Conservation (phyloP, 2,888 invertebrate species). For the Biston stratarius region DNA sequence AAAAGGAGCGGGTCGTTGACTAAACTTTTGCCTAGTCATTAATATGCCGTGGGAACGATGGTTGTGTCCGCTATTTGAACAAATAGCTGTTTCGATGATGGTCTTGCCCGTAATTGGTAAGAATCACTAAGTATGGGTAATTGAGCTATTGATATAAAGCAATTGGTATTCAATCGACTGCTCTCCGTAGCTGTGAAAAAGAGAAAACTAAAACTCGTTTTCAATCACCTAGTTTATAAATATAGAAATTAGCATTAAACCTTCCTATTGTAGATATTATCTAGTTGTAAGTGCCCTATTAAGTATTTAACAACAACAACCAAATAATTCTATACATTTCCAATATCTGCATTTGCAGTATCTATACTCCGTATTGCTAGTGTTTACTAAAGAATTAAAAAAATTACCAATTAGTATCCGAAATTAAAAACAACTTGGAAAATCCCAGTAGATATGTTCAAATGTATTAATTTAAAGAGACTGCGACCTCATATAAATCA, state of each 20-base stretch:
- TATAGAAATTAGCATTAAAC: too few relatives aligned
- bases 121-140: slow-evolving; percentile 25
- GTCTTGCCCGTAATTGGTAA: slow-evolving; percentile 31
- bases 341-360: background rate
- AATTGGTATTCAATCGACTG: slow-evolving; percentile 3
- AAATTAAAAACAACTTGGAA: slow-evolving; percentile 8
- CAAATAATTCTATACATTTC: too few relatives aligned
- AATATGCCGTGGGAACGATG: slow-evolving; percentile 77
- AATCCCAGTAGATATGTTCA: slow-evolving; percentile 2
- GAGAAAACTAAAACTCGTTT: background rate
- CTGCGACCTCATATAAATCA: slow-evolving; percentile 37
- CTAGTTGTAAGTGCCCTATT: too few relatives aligned
- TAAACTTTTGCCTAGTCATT: slow-evolving; percentile 81
- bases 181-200: background rate
- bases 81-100: slow-evolving; percentile 44
- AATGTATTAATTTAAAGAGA: slow-evolving; percentile 26
- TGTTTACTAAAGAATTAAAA: background rate
- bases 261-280: too few relatives aligned
- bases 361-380: too few relatives aligned
- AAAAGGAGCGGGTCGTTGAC: slow-evolving; percentile 73
- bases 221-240: too few relatives aligned
- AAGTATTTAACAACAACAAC: too few relatives aligned
- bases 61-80: slow-evolving; percentile 48
- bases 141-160: slow-evolving; percentile 22
- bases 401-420: background rate